A percentile compares a stretch with the other conserved stretches of the same genome.
Evolutionary conservation across 2,797 vertebrate genomes (phyloP).

Genomic region (Anguilla megastoma): DNA sequence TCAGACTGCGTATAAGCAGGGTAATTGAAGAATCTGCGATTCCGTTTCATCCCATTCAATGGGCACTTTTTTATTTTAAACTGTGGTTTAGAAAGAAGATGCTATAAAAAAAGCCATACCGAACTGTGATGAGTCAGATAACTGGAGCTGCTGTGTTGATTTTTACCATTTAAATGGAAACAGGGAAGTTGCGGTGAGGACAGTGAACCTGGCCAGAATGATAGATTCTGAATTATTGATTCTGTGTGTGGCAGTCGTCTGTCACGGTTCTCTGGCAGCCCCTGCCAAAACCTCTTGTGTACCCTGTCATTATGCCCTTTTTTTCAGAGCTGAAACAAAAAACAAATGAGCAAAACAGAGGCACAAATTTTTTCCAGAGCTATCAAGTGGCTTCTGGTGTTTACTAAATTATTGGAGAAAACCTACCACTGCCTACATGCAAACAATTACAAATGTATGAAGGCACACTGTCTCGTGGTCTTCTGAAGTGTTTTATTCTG

Average conservation of each 20-base stretch:
- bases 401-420: neutral
- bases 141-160: neutral
- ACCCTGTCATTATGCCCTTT: neutral
- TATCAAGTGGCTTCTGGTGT: neutral
- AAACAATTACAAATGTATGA: neutral
- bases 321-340: neutral
- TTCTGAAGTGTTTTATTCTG: neutral
- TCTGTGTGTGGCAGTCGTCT: neutral
- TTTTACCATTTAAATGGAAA: neutral
- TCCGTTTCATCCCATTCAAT: neutral
- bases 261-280: too few species aligned
- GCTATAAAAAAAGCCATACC: neutral
- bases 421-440: neutral
- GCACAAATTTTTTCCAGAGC: neutral
- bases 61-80: neutral
- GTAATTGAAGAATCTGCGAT: neutral
- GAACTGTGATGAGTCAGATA: neutral
- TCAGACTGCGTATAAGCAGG: neutral
- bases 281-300: neutral
- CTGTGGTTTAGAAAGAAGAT: neutral
- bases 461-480: neutral
- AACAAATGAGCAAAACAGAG: slow-evolving; percentile 5
- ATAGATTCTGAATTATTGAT: neutral
- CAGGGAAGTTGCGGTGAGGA: neutral
- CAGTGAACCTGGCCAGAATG: neutral